Conservation (phyloP, 2,888 invertebrate species). For the Thymelicus acteon region DNA sequence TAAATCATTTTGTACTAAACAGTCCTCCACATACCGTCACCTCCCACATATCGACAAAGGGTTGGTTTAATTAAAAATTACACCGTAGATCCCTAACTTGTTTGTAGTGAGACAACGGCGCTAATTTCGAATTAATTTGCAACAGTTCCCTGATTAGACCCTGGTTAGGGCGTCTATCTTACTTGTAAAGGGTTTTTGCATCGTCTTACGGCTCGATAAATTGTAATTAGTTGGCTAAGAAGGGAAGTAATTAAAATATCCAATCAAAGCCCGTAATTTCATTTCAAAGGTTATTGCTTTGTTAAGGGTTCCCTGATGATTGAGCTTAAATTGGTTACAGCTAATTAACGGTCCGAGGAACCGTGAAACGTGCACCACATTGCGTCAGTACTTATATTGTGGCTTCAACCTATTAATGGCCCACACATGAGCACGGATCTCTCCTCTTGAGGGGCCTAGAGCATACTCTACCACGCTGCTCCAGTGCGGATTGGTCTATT, state of each 20-base stretch:
- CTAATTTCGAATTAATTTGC: conserved; percentile 78
- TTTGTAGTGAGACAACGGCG: conserved; percentile 70
- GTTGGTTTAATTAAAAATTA: conserved; percentile 50
- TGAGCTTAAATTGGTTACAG: background rate
- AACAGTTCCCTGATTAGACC: conserved; percentile 74
- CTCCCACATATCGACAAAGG: conserved; percentile 51
- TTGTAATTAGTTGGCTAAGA: conserved; percentile 36
- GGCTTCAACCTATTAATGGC: no score
- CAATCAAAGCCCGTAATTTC: conserved; percentile 26
- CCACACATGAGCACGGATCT: no score
- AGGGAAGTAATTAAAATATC: conserved; percentile 37
- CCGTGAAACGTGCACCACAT: no score
- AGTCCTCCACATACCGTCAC: background rate
- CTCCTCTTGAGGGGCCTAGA: no score
- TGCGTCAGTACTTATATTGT: no score
- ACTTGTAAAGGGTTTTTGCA: conserved; percentile 44
- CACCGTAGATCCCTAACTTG: conserved; percentile 61
- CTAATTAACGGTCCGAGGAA: background rate
- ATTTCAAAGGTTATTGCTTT: conserved; percentile 18
- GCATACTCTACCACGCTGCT: no score
- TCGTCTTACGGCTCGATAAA: conserved; percentile 37
- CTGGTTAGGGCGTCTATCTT: conserved; percentile 74
- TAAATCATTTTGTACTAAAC: background rate
- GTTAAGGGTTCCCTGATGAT: background rate
- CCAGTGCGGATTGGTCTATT: no score